Conservation (phyloP, 2,113 vertebrate genomes). For the Syrmaticus mikado region DNA sequence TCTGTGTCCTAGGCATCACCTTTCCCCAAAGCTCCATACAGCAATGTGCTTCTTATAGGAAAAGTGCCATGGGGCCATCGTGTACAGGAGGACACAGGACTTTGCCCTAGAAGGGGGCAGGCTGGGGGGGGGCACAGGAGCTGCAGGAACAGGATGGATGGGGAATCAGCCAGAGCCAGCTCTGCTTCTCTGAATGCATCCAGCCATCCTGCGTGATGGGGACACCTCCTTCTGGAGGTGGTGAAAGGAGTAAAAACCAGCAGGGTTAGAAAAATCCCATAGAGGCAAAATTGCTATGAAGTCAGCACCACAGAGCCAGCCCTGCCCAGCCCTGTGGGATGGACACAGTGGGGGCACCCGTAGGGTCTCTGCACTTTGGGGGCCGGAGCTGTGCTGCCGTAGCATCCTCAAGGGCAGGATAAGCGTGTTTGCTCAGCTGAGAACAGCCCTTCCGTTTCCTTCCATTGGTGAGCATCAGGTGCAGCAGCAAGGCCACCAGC, state of each 20-base stretch:
- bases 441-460: constrained; percentile 69
- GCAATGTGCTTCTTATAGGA: not conserved
- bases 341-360: not conserved
- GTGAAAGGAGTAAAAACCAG: not conserved
- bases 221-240: not conserved
- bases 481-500: constrained; percentile 22
- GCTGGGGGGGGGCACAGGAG: not conserved
- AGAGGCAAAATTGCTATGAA: fast-evolving
- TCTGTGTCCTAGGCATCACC: fast-evolving
- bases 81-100: not conserved
- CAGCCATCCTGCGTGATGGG: fast-evolving
- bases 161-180: not conserved
- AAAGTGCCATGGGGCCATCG: fast-evolving
- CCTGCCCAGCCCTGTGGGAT: not conserved
- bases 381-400: not conserved
- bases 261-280: fast-evolving
- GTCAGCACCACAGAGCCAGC: fast-evolving
- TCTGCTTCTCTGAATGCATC: not conserved
- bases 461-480: constrained; percentile 65
- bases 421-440: constrained; percentile 54
- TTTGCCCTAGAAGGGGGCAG: not conserved
- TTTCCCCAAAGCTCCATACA: not conserved
- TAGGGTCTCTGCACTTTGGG: not conserved
- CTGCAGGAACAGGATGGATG: not conserved
- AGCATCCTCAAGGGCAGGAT: constrained; percentile 47